These are phyloP conservation scores for Cryptoblepharus egeriae DNA, from an alignment of 2,797 vertebrate species.

Conservation along the genomic window DNA sequence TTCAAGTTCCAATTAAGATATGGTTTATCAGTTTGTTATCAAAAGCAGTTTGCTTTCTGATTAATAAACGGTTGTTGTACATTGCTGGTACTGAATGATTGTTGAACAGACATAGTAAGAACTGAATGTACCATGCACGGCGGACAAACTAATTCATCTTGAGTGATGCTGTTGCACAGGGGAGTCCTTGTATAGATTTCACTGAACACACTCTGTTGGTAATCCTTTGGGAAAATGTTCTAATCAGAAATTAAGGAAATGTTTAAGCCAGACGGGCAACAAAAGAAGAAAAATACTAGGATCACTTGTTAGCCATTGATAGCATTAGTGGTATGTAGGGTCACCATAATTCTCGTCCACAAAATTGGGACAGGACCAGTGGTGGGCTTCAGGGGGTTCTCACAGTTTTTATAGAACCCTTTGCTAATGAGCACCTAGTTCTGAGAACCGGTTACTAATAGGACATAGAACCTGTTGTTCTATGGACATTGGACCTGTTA, in stretches of 20 bases:
- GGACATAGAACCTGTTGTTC: no score
- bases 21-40: slow-evolving; percentile 47
- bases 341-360: no score
- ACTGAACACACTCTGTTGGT: slow-evolving; percentile 34
- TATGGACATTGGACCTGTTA: no score
- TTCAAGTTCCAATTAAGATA: slow-evolving; percentile 54
- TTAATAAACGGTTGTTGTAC: background rate
- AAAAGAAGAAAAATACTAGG: slow-evolving; percentile 28
- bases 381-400: no score
- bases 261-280: slow-evolving; percentile 29
- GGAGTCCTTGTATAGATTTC: slow-evolving; percentile 35
- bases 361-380: no score
- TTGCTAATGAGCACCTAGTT: no score
- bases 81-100: background rate
- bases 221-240: slow-evolving; percentile 39
- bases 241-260: slow-evolving; percentile 43
- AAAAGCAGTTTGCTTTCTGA: background rate
- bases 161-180: slow-evolving; percentile 26
- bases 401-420: no score
- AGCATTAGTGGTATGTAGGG: background rate
- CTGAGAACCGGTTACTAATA: no score
- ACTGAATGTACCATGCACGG: background rate
- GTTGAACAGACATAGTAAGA: slow-evolving; percentile 8
- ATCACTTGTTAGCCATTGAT: background rate
- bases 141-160: slow-evolving; percentile 35